Base-by-base conservation (phyloP, 2,888 invertebrate genomes). In the Aporophyla nigra region DNA sequence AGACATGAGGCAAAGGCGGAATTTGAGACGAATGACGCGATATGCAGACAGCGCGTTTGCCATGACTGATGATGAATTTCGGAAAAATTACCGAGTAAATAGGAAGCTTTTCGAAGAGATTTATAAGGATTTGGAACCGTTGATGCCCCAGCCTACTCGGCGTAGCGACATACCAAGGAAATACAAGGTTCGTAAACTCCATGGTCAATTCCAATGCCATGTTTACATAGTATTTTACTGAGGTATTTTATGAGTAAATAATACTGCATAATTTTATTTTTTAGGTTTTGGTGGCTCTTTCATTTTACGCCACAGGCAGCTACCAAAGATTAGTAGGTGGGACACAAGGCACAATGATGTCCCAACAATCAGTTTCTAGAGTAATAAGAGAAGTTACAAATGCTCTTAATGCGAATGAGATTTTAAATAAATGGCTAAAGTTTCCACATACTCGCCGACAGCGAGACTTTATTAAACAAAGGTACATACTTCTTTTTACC, bases 311-410 rank as follows among this genome's bases (percentile, higher is more conserved):
- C 53, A 68, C 68, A 56, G 68, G 68, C 51, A 73, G 73, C 58
- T 73, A 67, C 51, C 66, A 73, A 51, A 58, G 67, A 19, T 59
- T 67, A 67, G 59, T 73, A 40, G 59, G 67, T 61, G 67, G 67
- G 24, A 67, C 73, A 40, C 67, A 67, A 73, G 73, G 59, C 3
- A 73, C 73, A 67, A 67, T 73, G 67, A 73, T 73, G 67, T 73
- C 67, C 43, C 73, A 73, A 56, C 56, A 68, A 27, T 46, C 68
- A 21, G 43, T 56, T 12, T 68, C 56, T 0, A 56, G 68, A 43
- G 56, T 56, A 56, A 24, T 68, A 43, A 2, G 68, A 19, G n/a
- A 16, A n/a, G 40, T 40, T 5, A 24, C 19, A n/a, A 53, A 53
- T 46, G 10, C 43, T 46, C 43, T 46, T 46, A 46, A 46, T 46